These are phyloP conservation scores for Amblyteles armatorius DNA, from an alignment of 2,888 invertebrate genomes.

Conservation along the genomic window DNA sequence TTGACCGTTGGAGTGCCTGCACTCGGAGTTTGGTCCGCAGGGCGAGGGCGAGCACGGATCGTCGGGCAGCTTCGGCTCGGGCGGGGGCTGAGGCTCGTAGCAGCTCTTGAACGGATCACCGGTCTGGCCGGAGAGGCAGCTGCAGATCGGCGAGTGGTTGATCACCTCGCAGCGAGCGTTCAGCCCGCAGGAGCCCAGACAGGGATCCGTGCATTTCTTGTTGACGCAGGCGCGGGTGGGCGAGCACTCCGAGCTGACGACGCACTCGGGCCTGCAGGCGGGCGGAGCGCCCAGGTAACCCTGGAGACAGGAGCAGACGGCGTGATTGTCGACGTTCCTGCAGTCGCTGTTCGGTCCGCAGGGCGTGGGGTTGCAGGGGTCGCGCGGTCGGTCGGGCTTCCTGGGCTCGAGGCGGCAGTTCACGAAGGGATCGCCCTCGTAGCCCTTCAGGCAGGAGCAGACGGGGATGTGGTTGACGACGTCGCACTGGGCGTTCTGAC, in stretches of 20 bases:
- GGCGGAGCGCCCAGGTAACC: constrained; percentile 85
- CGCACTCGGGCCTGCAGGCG: constrained; percentile 84
- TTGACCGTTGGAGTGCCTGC: constrained; percentile 88
- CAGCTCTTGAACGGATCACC: constrained; percentile 94
- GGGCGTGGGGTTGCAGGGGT: constrained; percentile 83
- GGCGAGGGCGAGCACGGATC: constrained; percentile 92
- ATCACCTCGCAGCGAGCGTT: constrained; percentile 86
- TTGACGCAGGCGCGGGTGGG: constrained; percentile 88
- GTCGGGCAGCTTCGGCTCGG: constrained; percentile 80
- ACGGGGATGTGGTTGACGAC: constrained; percentile 90
- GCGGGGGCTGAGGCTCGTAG: constrained; percentile 85
- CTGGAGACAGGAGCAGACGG: constrained; percentile 84
- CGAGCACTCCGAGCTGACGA: constrained; percentile 85
- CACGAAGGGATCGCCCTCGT: constrained; percentile 84
- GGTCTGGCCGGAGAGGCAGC: constrained; percentile 84
- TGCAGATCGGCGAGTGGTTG: constrained; percentile 85
- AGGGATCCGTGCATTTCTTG: constrained; percentile 90
- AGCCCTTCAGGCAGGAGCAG: constrained; percentile 86
- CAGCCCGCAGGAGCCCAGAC: constrained; percentile 85
- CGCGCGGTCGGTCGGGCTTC: constrained; percentile 67
- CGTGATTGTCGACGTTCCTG: constrained; percentile 82
- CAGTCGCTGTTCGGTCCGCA: constrained; percentile 85
- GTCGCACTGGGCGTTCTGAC: constrained; percentile 91
- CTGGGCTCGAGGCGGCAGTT: constrained; percentile 80
- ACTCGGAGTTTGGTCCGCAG: constrained; percentile 93